Evolutionary conservation across 2,888 invertebrate species (phyloP), one percentile per base, ranked within the genome.

Genomic region (Listrodromus nycthemerus): DNA sequence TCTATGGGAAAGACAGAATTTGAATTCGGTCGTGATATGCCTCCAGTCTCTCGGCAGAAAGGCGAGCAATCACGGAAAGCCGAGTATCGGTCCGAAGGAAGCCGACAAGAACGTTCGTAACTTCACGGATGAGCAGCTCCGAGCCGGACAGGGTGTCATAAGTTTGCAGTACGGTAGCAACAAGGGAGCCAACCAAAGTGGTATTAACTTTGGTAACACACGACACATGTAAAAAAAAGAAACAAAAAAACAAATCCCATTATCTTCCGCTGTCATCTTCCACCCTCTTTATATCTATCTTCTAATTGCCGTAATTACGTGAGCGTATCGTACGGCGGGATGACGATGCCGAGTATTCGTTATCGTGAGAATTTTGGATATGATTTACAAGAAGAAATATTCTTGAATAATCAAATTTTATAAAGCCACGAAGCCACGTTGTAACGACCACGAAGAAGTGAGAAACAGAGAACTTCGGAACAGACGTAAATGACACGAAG

Each of bases 131-230:
- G 99, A 99, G 92, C 99, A 99, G 93, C 94, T 99, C 88, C 96
- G 97, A 86, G 98, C 98, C 16, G 98, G 98, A 0, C 97, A 98
- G 91, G 97, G 97, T 69, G 97, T 99, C 83, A 99, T 99, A 93
- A 97, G 98, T 75, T 95, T 99, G 80, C 99, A 99, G 93, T 98
- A 98, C 94, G 99, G 99, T 82, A 98, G 98, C 91, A 99, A 99
- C 95, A 99, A 99, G 94, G 99, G 99, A 37, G 99, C 99, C 90
- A 98, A 95, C 92, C 99, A 99, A 94, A 97, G 98, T 87, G 99
- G 99, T 80, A 98, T 99, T 93, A 99, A 97, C 94, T 98, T 99
- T 91, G 99, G 99, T 89, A 98, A 98, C 94, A 98, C 98, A 91
- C 96, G 99, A 94, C 99, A 99, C 95, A 98, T 98, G 98, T 98